Percentiles rank a stretch among this genome's conserved stretches.
These are phyloP conservation scores for Dufourea novaeangliae DNA, from an alignment of 1,140 invertebrate species.

Conservation along the genomic window DNA sequence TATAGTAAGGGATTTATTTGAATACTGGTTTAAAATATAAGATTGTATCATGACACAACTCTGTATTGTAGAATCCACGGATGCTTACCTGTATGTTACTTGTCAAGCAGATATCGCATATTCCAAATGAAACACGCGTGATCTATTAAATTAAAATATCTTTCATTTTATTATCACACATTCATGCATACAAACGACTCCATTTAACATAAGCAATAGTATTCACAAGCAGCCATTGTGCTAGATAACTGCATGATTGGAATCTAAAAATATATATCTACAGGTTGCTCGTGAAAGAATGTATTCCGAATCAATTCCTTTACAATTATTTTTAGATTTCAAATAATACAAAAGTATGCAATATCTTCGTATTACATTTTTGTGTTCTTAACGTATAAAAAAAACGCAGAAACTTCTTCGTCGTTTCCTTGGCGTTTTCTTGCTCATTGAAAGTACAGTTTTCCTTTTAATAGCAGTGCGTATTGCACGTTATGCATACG, in stretches of 20 bases:
- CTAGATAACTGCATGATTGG: conserved; percentile 28
- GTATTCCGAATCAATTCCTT: conserved; percentile 45
- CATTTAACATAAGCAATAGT: conserved; percentile 57
- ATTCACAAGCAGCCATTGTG: conserved; percentile 31
- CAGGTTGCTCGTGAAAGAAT: conserved; percentile 46
- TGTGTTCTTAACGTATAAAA: conserved; percentile 38
- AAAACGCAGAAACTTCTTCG: conserved; percentile 19
- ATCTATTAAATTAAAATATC: conserved; percentile 74
- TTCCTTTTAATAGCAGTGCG: background rate
- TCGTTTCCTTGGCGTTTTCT: conserved; percentile 11
- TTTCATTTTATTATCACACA: conserved; percentile 71
- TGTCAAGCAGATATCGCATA: conserved; percentile 4
- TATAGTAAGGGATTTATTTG: conserved; percentile 30
- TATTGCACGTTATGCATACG: conserved; percentile 45
- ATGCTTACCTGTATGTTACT: conserved; percentile 36
- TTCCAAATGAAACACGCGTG: conserved; percentile 41
- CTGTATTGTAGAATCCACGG: conserved; percentile 30
- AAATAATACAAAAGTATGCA: conserved; percentile 57
- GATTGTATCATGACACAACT: conserved; percentile 49
- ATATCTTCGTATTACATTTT: conserved; percentile 32
- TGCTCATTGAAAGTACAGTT: conserved; percentile 10
- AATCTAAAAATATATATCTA: conserved; percentile 51
- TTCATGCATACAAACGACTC: conserved; percentile 69
- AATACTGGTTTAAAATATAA: conserved; percentile 30
- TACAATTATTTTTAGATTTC: conserved; percentile 47